A percentile compares a stretch with the other conserved stretches of the same genome.
Conservation (phyloP, 1,140 invertebrate species). For the Phortica variegata region DNA sequence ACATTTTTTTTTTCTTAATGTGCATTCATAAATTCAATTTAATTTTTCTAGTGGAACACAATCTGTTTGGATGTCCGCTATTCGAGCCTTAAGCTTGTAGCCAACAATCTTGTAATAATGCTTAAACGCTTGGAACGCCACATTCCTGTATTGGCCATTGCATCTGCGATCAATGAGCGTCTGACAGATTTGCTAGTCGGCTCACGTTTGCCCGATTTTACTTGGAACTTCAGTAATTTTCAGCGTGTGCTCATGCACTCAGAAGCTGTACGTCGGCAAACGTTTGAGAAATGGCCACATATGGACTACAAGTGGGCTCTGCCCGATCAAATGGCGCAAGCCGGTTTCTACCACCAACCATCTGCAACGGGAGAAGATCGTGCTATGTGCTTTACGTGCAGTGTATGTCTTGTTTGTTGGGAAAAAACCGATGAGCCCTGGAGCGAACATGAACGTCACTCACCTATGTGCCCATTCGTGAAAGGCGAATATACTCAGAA, state of each 20-base stretch:
- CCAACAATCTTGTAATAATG: slow-evolving; percentile 75
- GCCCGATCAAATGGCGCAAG: slow-evolving; percentile 93
- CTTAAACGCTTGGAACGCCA: slow-evolving; percentile 78
- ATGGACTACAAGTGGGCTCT: slow-evolving; percentile 97
- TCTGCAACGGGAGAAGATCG: slow-evolving; percentile 85
- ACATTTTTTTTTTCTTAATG: neutral
- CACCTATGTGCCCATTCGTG: slow-evolving; percentile 88
- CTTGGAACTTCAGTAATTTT: slow-evolving; percentile 44
- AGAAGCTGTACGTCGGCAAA: slow-evolving; percentile 83
- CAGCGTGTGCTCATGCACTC: slow-evolving; percentile 81
- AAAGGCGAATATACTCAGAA: slow-evolving; percentile 94
- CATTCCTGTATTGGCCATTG: slow-evolving; percentile 81
- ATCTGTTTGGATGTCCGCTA: slow-evolving; percentile 80
- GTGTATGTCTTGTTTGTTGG: slow-evolving; percentile 91
- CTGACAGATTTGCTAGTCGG: slow-evolving; percentile 72
- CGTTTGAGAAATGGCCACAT: slow-evolving; percentile 91
- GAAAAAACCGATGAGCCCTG: slow-evolving; percentile 94
- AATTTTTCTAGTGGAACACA: slow-evolving; percentile 80
- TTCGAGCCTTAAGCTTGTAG: slow-evolving; percentile 74
- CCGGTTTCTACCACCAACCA: slow-evolving; percentile 93
- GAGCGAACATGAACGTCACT: slow-evolving; percentile 94
- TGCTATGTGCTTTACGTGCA: slow-evolving; percentile 94
- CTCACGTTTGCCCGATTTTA: slow-evolving; percentile 56
- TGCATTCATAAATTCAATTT: neutral
- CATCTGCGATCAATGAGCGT: slow-evolving; percentile 83